A percentile compares a stretch with the other conserved stretches of the same genome.
phyloP scores from a whole-genome alignment of 2,888 invertebrate genomes.

The Eupithecia exiguata region DNA sequence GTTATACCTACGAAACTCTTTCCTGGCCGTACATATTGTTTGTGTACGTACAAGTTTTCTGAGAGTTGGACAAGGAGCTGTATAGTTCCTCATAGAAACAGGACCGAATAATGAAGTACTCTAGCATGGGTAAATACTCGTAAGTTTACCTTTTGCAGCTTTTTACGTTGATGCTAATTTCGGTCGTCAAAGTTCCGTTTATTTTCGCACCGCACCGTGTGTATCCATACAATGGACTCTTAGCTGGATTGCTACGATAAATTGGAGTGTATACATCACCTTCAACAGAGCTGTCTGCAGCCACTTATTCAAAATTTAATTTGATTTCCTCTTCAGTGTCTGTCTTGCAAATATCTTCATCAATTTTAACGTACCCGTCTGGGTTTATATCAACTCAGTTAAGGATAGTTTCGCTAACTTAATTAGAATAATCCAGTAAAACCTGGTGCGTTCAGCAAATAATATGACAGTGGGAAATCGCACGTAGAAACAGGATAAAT shows the following conservation, averaged over 20 bases:
- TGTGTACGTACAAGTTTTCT: too few relatives aligned
- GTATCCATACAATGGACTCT: constrained; percentile 51
- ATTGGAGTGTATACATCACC: constrained; percentile 78
- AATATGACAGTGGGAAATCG: not conserved
- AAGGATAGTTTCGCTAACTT: not conserved
- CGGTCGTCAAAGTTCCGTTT: not conserved
- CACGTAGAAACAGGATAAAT: not conserved
- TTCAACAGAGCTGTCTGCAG: constrained; percentile 60
- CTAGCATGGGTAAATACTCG: too few relatives aligned
- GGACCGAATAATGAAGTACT: too few relatives aligned
- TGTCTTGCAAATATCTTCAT: constrained; percentile 33
- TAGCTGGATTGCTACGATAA: constrained; percentile 67
- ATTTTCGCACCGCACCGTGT: constrained; percentile 12
- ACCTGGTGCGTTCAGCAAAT: not conserved
- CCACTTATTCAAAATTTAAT: constrained; percentile 72
- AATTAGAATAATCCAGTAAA: not conserved
- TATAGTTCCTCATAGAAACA: too few relatives aligned
- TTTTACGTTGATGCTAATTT: not conserved
- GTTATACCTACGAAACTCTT: too few relatives aligned
- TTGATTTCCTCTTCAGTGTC: constrained; percentile 47
- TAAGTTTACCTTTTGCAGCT: not conserved
- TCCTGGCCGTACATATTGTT: too few relatives aligned
- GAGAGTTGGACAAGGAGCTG: too few relatives aligned
- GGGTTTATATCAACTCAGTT: constrained; percentile 19
- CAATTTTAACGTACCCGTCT: constrained; percentile 27